phyloP scores from a whole-genome alignment of 30 jellyfish, hydroid and myxozoan species.

The Calvadosia cruxmelitensis region DNA sequence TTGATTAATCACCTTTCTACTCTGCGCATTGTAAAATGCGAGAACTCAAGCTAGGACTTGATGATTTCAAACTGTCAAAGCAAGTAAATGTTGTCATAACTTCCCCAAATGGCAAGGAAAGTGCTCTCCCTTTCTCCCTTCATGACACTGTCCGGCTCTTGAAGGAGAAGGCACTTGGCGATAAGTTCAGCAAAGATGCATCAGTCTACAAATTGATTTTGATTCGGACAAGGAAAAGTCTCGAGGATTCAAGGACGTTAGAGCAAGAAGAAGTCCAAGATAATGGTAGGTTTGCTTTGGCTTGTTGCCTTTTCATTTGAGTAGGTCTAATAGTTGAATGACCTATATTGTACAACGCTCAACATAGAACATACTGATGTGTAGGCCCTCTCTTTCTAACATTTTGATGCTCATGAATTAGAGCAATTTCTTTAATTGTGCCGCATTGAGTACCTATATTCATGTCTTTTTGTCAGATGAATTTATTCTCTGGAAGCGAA shows the following conservation, averaged over 20 bases:
- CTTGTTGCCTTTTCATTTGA: background rate
- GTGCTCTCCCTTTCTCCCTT: conserved; percentile 42
- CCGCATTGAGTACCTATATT: background rate
- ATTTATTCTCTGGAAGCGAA: conserved; percentile 40
- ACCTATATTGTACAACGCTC: no score
- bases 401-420: background rate
- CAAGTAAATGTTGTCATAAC: conserved; percentile 45
- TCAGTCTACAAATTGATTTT: conserved; percentile 49
- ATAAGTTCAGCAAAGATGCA: conserved; percentile 61
- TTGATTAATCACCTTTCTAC: no score
- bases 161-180: conserved; percentile 77
- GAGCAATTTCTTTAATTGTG: background rate
- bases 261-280: conserved; percentile 92
- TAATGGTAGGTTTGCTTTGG: conserved; percentile 30
- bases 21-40: conserved; percentile 40
- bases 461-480: no score
- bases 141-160: conserved; percentile 58
- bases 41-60: conserved; percentile 85
- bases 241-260: conserved; percentile 68
- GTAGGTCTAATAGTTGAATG: background rate
- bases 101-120: conserved; percentile 64
- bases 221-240: conserved; percentile 45
- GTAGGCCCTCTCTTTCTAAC: no score
- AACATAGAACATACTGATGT: no score
- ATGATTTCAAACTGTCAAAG: conserved; percentile 62